These are phyloP conservation scores for Petrocephalus microphthalmus DNA, from an alignment of 2,113 vertebrate genomes.

Conservation along the genomic window DNA sequence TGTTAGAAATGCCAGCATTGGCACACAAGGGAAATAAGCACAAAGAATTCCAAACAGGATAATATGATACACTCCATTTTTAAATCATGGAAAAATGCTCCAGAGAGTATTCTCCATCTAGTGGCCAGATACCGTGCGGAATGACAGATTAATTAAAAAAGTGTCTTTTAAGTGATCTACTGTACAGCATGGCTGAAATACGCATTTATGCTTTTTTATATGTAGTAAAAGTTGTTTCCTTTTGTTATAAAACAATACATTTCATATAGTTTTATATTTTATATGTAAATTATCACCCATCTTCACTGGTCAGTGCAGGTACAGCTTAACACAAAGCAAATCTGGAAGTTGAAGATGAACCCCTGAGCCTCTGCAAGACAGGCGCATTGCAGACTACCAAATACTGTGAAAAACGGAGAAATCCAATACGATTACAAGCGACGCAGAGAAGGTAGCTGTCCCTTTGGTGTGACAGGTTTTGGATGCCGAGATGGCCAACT, in stretches of 20 bases:
- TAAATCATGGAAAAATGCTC: constrained; percentile 16
- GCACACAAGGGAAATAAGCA: constrained; percentile 20
- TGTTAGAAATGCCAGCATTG: constrained; percentile 11
- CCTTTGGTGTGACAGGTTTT: background rate
- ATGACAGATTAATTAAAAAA: constrained; percentile 22
- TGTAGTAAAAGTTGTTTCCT: background rate
- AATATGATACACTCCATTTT: constrained; percentile 18
- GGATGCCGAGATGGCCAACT: background rate
- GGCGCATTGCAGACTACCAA: background rate
- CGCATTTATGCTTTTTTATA: background rate
- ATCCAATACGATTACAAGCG: background rate
- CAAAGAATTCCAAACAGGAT: constrained; percentile 16
- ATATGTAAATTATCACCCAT: background rate
- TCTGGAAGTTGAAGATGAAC: background rate
- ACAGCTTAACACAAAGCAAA: background rate
- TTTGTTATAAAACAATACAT: background rate
- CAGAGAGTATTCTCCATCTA: constrained; percentile 8
- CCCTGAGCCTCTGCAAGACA: background rate
- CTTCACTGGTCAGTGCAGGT: background rate
- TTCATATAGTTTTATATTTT: background rate
- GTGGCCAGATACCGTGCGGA: background rate
- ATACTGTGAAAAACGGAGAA: background rate
- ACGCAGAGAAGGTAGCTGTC: background rate
- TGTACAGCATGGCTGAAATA: background rate
- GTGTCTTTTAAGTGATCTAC: background rate